Base-by-base conservation (phyloP, 1,140 invertebrate species). In the Aphaenogaster rudis region DNA sequence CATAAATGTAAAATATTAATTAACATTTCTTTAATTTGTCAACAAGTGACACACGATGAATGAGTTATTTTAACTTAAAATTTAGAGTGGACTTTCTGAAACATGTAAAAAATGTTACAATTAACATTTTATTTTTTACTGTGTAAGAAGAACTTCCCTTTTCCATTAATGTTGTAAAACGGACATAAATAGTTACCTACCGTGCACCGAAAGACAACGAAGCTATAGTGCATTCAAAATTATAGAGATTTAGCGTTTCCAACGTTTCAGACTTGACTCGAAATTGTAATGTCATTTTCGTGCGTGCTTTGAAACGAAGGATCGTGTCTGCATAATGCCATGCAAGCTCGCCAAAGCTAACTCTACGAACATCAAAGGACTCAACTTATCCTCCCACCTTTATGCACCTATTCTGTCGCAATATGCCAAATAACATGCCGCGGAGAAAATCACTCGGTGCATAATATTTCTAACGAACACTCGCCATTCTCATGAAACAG, bases 211-310 rank as follows among this genome's bases (percentile, higher is more conserved):
- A 57, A 61, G 54, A 61, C 42, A 74, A 74, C 17, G 33, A 39
- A 61, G 79, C 66, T 57, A 36, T 21, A 64, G 63, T 15, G 28
- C 67, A 71, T 36, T 82, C 11, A 42, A 33, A 9, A 82, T 82
- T 84, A 74, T 48, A 50, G 28, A 74, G 33, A 74, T 84, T 74
- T 84, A 84, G 54, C 54, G 54, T 82, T 82, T 36, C 54, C 54
- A 48, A 8, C 39, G 28, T 52, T 74, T 76, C 69, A 42, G 13
- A 7, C 52, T 48, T 21, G 52, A 61, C 77, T 79, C 42, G 54
- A 48, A 82, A 84, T 84, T 76, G n/a, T 84, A 84, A 84, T 63
- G 80, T 84, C 69, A 74, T 84, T 84, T 76, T 84, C 80, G 28
- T 82, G 42, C 80, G 48, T 13, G 54, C 80, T 82, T 82, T 74